Conservation (phyloP, 2,797 vertebrate species). For the Otolemur crassicaudatus region DNA sequence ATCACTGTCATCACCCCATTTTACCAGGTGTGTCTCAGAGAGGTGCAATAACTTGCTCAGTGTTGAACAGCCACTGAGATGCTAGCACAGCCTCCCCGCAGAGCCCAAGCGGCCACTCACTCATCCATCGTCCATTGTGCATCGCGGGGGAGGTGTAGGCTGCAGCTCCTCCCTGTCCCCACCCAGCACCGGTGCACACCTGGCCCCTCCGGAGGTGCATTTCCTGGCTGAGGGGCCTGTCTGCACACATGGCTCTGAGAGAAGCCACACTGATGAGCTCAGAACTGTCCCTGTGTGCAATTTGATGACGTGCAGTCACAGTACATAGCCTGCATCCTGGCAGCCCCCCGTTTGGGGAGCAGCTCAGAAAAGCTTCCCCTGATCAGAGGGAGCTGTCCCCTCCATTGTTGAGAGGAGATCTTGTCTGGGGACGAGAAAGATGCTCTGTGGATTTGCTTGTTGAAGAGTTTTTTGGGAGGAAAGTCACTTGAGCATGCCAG, state of each 20-base stretch:
- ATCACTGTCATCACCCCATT: fast-evolving
- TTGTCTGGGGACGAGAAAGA: fast-evolving
- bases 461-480: background rate
- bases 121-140: too few species aligned
- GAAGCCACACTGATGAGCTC: background rate
- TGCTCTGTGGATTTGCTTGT: fast-evolving
- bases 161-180: background rate
- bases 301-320: background rate
- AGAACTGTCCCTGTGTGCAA: background rate
- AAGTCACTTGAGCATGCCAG: background rate
- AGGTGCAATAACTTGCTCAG: background rate
- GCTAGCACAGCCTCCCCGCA: background rate
- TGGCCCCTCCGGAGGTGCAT: background rate
- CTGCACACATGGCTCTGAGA: background rate
- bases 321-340: background rate
- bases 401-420: background rate
- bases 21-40: background rate
- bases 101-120: fast-evolving
- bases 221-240: background rate
- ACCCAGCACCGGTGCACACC: fast-evolving
- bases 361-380: background rate
- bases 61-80: background rate
- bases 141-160: background rate
- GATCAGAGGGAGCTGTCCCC: background rate
- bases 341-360: fast-evolving